Evolutionary conservation across 2,888 invertebrate genomes (phyloP).

Genomic region (Falcaria lacertinaria): DNA sequence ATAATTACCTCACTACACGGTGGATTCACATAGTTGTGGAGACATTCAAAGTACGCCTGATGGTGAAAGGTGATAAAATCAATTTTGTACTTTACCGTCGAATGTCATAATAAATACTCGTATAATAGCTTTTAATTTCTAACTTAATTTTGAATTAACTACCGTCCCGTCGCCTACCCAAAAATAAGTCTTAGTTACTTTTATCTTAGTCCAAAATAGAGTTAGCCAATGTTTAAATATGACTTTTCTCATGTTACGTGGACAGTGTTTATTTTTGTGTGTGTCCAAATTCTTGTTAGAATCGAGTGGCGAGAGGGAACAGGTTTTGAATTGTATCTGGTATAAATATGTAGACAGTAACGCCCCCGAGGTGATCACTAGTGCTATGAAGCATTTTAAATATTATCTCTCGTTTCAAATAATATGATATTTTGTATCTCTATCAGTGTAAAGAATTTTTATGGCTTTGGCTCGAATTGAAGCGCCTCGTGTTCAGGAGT

Average conservation of each 20-base stretch:
- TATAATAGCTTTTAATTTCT: slow-evolving; percentile 60
- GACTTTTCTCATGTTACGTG: slow-evolving; percentile 70
- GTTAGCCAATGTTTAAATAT: slow-evolving; percentile 47
- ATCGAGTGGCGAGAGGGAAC: slow-evolving; percentile 62
- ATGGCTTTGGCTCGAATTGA: slow-evolving; percentile 31
- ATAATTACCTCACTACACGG: slow-evolving; percentile 44
- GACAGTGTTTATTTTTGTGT: slow-evolving; percentile 75
- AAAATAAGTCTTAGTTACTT: slow-evolving; percentile 52
- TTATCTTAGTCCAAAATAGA: slow-evolving; percentile 48
- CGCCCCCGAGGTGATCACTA: slow-evolving; percentile 63
- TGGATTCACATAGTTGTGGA: slow-evolving; percentile 33
- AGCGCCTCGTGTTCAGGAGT: slow-evolving; percentile 23
- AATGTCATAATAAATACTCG: slow-evolving; percentile 74
- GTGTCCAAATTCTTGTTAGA: slow-evolving; percentile 76
- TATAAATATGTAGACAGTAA: slow-evolving; percentile 70
- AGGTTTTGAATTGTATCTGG: slow-evolving; percentile 67
- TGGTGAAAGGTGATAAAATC: slow-evolving; percentile 63
- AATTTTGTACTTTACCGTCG: slow-evolving; percentile 73
- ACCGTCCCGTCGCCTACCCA: slow-evolving; percentile 28
- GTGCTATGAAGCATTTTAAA: slow-evolving; percentile 53
- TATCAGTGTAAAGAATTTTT: slow-evolving; percentile 28
- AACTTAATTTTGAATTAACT: slow-evolving; percentile 53
- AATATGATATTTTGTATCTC: slow-evolving; percentile 48
- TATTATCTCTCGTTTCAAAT: slow-evolving; percentile 48
- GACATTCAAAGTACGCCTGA: slow-evolving; percentile 59